Base-by-base conservation (phyloP, 2,888 invertebrate genomes). In the Aethes cnicana region DNA sequence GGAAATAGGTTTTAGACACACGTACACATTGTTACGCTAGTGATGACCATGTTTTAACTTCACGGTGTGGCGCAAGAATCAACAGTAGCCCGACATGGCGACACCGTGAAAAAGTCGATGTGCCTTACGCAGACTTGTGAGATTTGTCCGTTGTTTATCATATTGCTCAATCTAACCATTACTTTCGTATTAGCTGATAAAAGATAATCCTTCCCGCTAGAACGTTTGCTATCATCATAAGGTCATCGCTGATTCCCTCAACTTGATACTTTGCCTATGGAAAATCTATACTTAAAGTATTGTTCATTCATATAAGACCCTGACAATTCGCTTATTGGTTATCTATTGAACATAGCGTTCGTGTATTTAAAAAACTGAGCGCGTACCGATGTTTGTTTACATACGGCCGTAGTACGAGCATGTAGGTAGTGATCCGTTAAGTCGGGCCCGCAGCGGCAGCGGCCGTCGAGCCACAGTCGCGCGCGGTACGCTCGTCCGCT, bases 341-440 rank as follows among this genome's bases (percentile, higher is more conserved):
- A 43, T n/a, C 12, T 2, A 43, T n/a, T 21, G 14, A n/a, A 20
- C 4, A n/a, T 5, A 20, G n/a, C n/a, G 6, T 18, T 14, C 20
- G n/a, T 43, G 20, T 12, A 18, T 25, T 16, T 23, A 28, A 37
- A 42, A 44, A 39, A 44, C 12, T 23, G 18, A 17, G 4, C 18
- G 32, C 48, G 33, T 48, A 33, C 39, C 11, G 25, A 18, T 82
- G 84, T 87, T 87, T 87, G 81, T 87, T 87, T 87, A 87, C 84
- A 69, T 81, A 79, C 73, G 70, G 61, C 43, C 70, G 81, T 86
- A 84, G 81, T 84, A 84, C 66, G 76, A 70, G 76, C 77, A 83
- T 80, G 84, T 80, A 79, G 72, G 74, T 81, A 82, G 81, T 81
- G 82, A 82, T 63, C 69, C 75, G 79, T 68, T 68, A 67, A 69